These are phyloP conservation scores for Nothobranchius kuhntae DNA, from an alignment of 2,113 vertebrate species.

Conservation along the genomic window DNA sequence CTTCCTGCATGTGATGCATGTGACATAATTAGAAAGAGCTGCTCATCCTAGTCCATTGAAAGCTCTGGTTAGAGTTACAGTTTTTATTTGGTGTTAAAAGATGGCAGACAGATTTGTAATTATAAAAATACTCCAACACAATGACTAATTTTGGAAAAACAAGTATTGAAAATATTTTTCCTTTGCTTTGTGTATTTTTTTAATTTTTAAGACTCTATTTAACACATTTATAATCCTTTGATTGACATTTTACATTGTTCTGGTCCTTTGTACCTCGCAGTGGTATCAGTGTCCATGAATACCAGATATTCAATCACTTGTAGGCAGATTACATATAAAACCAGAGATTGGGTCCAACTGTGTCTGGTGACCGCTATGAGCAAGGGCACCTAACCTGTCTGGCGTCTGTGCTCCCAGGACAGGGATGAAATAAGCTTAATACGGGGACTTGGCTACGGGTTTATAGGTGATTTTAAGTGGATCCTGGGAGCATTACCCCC, in stretches of 20 bases:
- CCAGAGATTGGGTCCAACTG: constrained; percentile 1
- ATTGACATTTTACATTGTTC: background rate
- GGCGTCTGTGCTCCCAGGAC: constrained; percentile 5
- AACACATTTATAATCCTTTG: background rate
- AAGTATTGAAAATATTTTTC: too few relatives aligned
- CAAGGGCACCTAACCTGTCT: constrained; percentile 40
- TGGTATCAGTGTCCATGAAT: background rate
- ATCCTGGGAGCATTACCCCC: background rate
- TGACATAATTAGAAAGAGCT: too few relatives aligned
- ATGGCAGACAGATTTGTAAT: too few relatives aligned
- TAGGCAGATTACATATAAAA: background rate
- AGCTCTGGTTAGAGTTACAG: too few relatives aligned
- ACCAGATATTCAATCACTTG: too few relatives aligned
- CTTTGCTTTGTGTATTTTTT: too few relatives aligned
- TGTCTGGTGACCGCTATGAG: constrained; percentile 1
- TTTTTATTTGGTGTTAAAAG: too few relatives aligned
- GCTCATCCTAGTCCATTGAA: too few relatives aligned
- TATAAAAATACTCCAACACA: too few relatives aligned
- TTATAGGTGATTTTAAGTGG: constrained; percentile 19
- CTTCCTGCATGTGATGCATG: too few relatives aligned
- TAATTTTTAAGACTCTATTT: too few relatives aligned
- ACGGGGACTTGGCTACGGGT: constrained; percentile 15
- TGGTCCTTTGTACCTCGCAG: constrained; percentile 2
- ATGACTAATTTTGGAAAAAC: too few relatives aligned
- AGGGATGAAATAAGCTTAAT: constrained; percentile 28